Base-by-base conservation (phyloP, 2,113 vertebrate species). In the Notechis scutatus region DNA sequence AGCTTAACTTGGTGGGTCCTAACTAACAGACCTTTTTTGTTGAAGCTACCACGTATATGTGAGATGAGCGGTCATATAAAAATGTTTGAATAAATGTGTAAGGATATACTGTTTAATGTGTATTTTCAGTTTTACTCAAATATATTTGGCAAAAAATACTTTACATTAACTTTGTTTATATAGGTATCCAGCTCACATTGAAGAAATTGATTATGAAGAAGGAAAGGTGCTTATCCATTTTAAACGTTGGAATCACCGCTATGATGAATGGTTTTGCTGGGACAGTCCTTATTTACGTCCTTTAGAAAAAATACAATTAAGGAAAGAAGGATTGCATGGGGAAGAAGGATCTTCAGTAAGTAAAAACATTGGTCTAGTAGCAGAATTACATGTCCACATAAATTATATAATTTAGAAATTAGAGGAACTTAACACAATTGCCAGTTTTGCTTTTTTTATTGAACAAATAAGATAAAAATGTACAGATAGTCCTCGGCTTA, bases 211-310 rank as follows among this genome's bases (percentile, higher is more conserved):
- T 96, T 98, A 98, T 93, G 99, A 99, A 90, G 98, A 99, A 94
- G 99, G 99, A 94, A 99, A 97, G 94, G 98, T 99, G 15, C 98
- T 99, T 95, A 98, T 99, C 94, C 99, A 99, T 96, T 99, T 99
- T 96, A 98, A 98, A 10, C 99, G 98, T 95, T 99, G 99, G 99
- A 99, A 99, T 96, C 99, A 99, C 54, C 98, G 99, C 85, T 99
- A 99, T 0, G 98, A 99, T 90, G 99, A 99, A 90, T 99, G 99
- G 99, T 99, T 99, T 93, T 98, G 98, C 81, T 99, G 99, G 99
- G 98, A 97, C 96, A 99, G 99, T 45, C 98, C 98, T 52, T 99
- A 98, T 93, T 97, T 99, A 74, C 98, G 99, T 42, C 99, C 99
- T 0, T 96, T 99, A 96, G 99, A 99, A 96, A 98, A 99, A 93